Percentiles rank a stretch among this genome's conserved stretches.
Conservation (phyloP, 2,888 invertebrate species). For the Liopterus haemorrhoidalis region DNA sequence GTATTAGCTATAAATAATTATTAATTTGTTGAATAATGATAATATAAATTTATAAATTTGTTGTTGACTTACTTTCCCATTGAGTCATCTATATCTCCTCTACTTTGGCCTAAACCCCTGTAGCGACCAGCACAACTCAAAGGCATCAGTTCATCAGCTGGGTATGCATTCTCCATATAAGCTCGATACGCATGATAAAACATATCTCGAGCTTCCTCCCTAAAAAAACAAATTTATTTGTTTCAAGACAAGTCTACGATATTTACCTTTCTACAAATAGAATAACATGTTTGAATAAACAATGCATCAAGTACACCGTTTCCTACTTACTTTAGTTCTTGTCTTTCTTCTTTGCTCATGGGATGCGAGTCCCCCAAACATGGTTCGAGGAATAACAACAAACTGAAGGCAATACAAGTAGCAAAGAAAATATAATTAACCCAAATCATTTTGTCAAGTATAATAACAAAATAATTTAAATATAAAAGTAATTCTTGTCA, state of each 20-base stretch:
- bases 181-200: constrained; percentile 94
- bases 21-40: constrained; percentile 9
- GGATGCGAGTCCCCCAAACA: constrained; percentile 36
- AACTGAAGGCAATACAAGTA: constrained; percentile 18
- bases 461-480: constrained; percentile 14
- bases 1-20: too few relatives aligned
- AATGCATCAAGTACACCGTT: constrained; percentile 8
- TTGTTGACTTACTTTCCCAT: constrained; percentile 84
- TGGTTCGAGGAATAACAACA: constrained; percentile 18
- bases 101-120: constrained; percentile 79
- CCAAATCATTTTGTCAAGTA: constrained; percentile 34
- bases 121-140: constrained; percentile 89
- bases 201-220: constrained; percentile 89
- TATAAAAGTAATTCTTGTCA: constrained; percentile 34
- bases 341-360: constrained; percentile 61
- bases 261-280: constrained; percentile 8
- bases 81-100: constrained; percentile 95
- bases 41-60: constrained; percentile 10
- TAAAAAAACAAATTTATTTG: constrained; percentile 44
- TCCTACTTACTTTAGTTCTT: constrained; percentile 55
- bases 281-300: constrained; percentile 2
- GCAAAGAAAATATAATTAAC: constrained; percentile 29
- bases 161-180: constrained; percentile 96
- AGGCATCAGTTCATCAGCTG: constrained; percentile 98
- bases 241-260: background rate